Base-by-base conservation (phyloP, 2,797 vertebrate species). In the Vireo griseus region DNA sequence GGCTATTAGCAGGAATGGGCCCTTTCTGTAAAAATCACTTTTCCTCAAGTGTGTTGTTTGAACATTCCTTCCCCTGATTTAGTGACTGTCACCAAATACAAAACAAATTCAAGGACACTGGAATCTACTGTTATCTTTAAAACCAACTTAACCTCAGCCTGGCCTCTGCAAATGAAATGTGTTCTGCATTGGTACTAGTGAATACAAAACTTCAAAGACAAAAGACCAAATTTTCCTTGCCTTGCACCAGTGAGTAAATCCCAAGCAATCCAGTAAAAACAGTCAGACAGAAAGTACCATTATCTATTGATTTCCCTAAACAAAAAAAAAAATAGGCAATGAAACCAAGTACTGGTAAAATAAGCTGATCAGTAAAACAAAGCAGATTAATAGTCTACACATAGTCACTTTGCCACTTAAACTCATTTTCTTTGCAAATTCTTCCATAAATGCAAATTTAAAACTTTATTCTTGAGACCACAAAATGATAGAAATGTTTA, bases 1-100 rank as follows among this genome's bases (percentile, higher is more conserved):
- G 97, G 93, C 95, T 97, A 98, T 98, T 98, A 97, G 97, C 95
- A 98, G 97, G 96, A 97, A 98, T 95, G 93, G 97, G 87, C 95
- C 96, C 97, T 98, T 98, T 97, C 97, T 97, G 95, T 95, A 97
- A 97, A 97, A 98, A 97, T 95, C 90, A 85, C 95, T 97, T 97
- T 97, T 98, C 95, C 96, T 98, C 97, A 95, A 98, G 97, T 98
- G 96, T 96, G 96, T 97, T 98, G 97, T 98, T 98, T 97, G 96
- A 98, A 97, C 97, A 98, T 97, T 98, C 97, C 96, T 98, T 97
- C 92, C 88, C 86, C 93, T 98, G 98, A 98, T 98, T 98, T 98
- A 98, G 97, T 98, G 97, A 97, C 98, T 98, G 97, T 97, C 98
- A 98, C 82, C 96, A 96, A 98, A 98, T 85, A 94, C 94, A 98